Base-by-base conservation (phyloP, 2,113 vertebrate genomes). In the Scomber japonicus region DNA sequence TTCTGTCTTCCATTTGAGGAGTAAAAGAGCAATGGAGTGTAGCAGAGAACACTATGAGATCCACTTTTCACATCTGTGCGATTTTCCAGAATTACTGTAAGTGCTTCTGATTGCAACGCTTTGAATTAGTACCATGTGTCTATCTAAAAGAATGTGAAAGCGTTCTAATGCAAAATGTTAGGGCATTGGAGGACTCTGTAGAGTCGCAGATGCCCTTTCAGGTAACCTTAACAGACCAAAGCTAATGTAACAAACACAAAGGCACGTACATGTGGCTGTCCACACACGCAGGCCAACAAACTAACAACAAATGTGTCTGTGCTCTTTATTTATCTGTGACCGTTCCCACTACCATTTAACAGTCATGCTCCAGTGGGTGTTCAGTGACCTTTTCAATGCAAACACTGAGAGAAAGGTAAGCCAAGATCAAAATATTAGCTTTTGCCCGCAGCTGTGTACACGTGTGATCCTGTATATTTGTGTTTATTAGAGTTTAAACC, bases 381-480 rank as follows among this genome's bases (percentile, higher is more conserved):
- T 83, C 76, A 64, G 45, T 86, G 88, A 89, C 80, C 81, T 92
- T 88, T 81, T 76, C 68, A 83, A 24, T 76, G 19, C 69, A 67
- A 85, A 82, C 73, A 76, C 13, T 21, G 56, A 54, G 5, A 48
- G 3, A 71, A 73, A 55, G 12, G 17, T 61, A 76, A 55, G 63
- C 19, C 19, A 62, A 19, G 2, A 27, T 17, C 4, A 14, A 54
- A 74, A 64, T 13, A 51, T 35, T 13, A 77, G 60, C 27, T 31
- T 67, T 74, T 56, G 53, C 70, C 56, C 21, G 13, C 19, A 12
- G 57, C 50, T 81, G 67, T 74, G 14, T 61, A n/a, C 75, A 10
- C 8, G 6, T 62, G 60, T 54, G 57, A 59, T 44, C 11, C 45
- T 30, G 3, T 11, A 21, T 11, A 24, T 67, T 40, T 76, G 30